Base-by-base conservation (phyloP, 2,888 invertebrate genomes). In the Pheosia tremula region DNA sequence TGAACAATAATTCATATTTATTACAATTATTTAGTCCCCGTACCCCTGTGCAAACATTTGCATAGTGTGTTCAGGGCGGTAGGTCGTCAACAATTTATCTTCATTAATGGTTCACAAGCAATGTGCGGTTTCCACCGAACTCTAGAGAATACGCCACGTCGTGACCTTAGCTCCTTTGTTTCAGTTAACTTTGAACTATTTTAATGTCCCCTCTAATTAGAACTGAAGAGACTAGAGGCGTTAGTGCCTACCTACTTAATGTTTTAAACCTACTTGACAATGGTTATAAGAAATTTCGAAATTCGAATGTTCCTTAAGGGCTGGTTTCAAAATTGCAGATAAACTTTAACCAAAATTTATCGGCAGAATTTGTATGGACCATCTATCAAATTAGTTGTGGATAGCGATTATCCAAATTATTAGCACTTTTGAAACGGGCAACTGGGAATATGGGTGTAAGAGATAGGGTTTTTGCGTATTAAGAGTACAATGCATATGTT, bases 81-180 rank as follows among this genome's bases (percentile, higher is more conserved):
- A 79, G 82, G 82, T 83, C 78, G 78, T 79, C 81, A 81, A 84
- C 89, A 86, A 90, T 92, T 91, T 90, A 92, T 92, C 92, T 90
- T 91, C 90, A 91, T 91, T 91, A 91, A 87, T 84, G 87, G 85
- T 82, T 86, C 82, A 82, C 82, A 84, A 85, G 87, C 85, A 83
- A 85, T 84, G 84, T 88, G 89, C 83, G 90, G 89, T 86, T 85
- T 78, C 80, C 82, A 78, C 69, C 74, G 58, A 79, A 85, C 82
- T 80, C 81, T 59, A 68, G 77, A 78, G 80, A 81, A 82, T 81
- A 78, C 77, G 78, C 67, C 75, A 73, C 78, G 71, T 73, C 74
- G 74, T 77, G 76, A 76, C 77, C 74, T 75, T 77, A 75, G 67
- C 78, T 80, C 77, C 79, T 76, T 77, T 71, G 75, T 75, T 77